Base-by-base conservation (phyloP, 2,888 invertebrate species). In the Beris morrisii region DNA sequence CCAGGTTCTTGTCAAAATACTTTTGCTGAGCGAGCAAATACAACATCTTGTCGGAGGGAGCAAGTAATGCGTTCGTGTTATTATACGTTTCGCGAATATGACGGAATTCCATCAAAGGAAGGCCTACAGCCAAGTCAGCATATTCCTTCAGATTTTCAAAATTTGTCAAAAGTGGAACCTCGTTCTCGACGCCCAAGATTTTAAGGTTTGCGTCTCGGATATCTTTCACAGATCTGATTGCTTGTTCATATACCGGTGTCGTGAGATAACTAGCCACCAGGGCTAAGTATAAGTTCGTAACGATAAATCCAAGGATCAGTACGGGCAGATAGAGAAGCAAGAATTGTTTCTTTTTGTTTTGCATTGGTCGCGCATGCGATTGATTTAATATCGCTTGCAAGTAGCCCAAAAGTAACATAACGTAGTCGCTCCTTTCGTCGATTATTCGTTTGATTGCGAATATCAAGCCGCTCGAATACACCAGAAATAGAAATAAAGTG, bases 241-340 rank as follows among this genome's bases (percentile, higher is more conserved):
- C n/a, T 15, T 28, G 22, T 2, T 30, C 55, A 1, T 15, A 55
- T 6, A 64, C 30, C 30, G 55, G 54, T n/a, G n/a, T 46, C 4
- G 64, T 64, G 2, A 64, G 31, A 45, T 45, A 64, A 13, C 64
- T 64, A 9, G 64, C 30, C 2, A 64, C 4, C 5, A 45, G 31
- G 0, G 64, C 13, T 7, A 55, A 13, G 31, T 55, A 64, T 7
- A 64, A 6, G 4, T 54, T 31, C 4, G 45, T 31, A 4, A 64
- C 9, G 11, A 64, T 30, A n/a, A 64, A 43, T 1, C 64, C 64
- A 7, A 64, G 46, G 3, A 64, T 9, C 9, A 55, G 3, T 3
- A 55, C 22, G 4, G 55, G 54, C 4, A 30, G 5, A 15, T 55
- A 64, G 4, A 64, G 22, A 1, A 55, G 4, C 22, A 38, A 30